phyloP scores from a whole-genome alignment of 2,113 vertebrate species.

The Psephotus haematonotus region DNA sequence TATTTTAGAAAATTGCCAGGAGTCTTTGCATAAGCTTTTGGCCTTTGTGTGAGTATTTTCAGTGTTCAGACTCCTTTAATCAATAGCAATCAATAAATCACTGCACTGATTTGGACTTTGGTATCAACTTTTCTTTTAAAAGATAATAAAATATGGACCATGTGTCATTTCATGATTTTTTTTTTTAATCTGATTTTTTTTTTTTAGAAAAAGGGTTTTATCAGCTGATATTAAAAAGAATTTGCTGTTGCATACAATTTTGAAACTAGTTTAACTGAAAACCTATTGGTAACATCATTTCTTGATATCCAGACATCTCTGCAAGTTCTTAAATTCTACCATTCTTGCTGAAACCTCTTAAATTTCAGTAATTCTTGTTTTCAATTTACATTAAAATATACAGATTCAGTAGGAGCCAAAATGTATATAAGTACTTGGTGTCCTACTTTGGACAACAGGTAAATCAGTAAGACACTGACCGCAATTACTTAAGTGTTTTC shows the following conservation, averaged over 20 bases:
- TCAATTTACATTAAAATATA: fast-evolving
- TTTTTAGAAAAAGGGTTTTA: not conserved
- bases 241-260: not conserved
- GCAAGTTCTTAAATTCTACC: fast-evolving
- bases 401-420: not conserved
- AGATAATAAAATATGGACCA: not conserved
- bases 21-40: not conserved
- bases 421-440: not conserved
- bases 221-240: not conserved
- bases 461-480: not conserved
- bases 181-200: not conserved
- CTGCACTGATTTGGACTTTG: fast-evolving
- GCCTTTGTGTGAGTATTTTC: not conserved
- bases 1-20: not conserved
- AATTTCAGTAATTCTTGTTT: not conserved
- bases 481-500: not conserved
- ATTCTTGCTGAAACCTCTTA: not conserved
- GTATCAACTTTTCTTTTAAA: not conserved
- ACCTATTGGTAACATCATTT: not conserved
- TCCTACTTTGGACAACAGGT: not conserved
- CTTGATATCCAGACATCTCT: not conserved
- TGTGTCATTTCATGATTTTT: fast-evolving
- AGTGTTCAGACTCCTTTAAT: not conserved
- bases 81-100: not conserved
- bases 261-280: not conserved